Conservation (phyloP, 2,113 vertebrate genomes). For the Nerophis lumbriciformis region DNA sequence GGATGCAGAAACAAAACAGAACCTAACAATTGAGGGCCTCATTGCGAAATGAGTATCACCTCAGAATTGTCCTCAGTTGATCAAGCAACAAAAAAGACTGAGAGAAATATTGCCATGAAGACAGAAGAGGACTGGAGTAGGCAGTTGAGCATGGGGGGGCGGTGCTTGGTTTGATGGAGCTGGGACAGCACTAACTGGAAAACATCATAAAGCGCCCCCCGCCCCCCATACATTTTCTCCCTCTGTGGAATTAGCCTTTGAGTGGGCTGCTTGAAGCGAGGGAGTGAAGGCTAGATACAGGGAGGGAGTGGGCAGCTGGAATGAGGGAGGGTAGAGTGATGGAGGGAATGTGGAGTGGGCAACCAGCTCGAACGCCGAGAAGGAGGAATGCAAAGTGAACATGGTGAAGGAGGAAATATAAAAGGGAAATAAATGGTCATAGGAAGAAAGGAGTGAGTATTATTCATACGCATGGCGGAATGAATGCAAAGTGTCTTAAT, state of each 20-base stretch:
- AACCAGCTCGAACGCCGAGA: slow-evolving; percentile 34
- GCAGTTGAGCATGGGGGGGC: slow-evolving; percentile 46
- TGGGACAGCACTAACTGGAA: slow-evolving; percentile 58
- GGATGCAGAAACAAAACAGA: too few species aligned
- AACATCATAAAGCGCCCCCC: slow-evolving; percentile 60
- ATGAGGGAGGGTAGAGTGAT: slow-evolving; percentile 39
- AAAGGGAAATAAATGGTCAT: slow-evolving; percentile 33
- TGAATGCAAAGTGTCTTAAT: slow-evolving; percentile 40
- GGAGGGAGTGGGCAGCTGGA: slow-evolving; percentile 51
- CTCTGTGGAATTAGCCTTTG: slow-evolving; percentile 62
- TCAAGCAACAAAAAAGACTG: slow-evolving; percentile 37
- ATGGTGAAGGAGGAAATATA: slow-evolving; percentile 31
- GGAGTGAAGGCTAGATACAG: slow-evolving; percentile 47
- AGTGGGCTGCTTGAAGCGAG: slow-evolving; percentile 50
- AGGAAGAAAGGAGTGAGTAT: slow-evolving; percentile 22
- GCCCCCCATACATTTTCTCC: slow-evolving; percentile 40
- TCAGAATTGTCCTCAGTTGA: slow-evolving; percentile 20
- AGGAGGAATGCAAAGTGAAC: slow-evolving; percentile 31
- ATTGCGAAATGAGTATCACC: slow-evolving; percentile 27
- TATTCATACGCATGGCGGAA: slow-evolving; percentile 20
- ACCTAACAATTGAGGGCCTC: background rate
- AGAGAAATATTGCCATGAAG: slow-evolving; percentile 32
- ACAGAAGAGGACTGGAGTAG: slow-evolving; percentile 32
- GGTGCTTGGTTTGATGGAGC: slow-evolving; percentile 54
- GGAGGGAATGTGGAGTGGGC: slow-evolving; percentile 49